Percentiles rank a stretch among this genome's conserved stretches.
These are phyloP conservation scores for Pachyramphus minor DNA, from an alignment of 2,113 vertebrate genomes.

Conservation along the genomic window DNA sequence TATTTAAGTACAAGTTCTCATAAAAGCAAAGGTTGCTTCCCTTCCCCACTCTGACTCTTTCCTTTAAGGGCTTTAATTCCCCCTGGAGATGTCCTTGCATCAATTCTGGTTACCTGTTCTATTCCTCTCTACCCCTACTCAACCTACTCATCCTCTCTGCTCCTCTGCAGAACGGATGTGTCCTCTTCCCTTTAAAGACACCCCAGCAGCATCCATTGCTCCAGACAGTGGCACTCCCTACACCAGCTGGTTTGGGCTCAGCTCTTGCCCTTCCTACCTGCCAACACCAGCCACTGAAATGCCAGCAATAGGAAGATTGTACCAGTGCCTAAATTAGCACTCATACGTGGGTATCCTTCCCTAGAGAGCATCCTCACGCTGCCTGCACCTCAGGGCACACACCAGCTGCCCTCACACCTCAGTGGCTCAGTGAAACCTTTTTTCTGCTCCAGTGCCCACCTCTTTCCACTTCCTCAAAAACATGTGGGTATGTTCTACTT, in stretches of 20 bases:
- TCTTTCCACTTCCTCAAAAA: background rate
- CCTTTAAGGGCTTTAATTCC: background rate
- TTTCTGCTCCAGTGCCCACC: background rate
- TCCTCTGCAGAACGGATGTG: background rate
- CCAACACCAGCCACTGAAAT: background rate
- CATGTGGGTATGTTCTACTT: no score
- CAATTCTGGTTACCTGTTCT: background rate
- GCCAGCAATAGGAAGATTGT: background rate
- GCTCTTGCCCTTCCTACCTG: background rate
- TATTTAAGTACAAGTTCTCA: background rate
- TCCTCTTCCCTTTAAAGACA: background rate
- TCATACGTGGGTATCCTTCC: background rate
- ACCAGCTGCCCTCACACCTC: background rate
- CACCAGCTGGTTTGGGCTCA: background rate
- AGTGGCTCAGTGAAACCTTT: background rate
- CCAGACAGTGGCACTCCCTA: background rate
- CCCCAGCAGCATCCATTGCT: background rate
- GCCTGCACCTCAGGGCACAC: fast-evolving
- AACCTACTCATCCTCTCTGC: background rate
- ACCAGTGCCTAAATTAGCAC: background rate
- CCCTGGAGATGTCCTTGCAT: background rate
- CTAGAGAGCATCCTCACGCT: background rate
- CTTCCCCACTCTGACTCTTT: background rate
- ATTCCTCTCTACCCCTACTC: no score
- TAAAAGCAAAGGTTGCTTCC: background rate